These are phyloP conservation scores for Podarcis cretensis DNA, from an alignment of 2,113 vertebrate species.

Conservation along the genomic window DNA sequence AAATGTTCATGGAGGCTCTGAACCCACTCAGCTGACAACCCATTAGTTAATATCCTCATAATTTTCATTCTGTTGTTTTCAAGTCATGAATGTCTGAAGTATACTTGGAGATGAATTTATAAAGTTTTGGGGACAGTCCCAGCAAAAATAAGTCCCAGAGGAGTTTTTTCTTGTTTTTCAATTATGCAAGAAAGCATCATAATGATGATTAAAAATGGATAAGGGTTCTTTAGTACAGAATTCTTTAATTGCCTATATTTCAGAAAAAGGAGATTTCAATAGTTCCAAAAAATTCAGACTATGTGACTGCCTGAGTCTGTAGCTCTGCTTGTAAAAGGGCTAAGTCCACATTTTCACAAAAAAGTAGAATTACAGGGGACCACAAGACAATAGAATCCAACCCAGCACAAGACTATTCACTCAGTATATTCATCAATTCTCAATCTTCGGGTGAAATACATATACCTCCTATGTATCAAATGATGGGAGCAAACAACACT, in stretches of 20 bases:
- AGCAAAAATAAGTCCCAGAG: slow-evolving; percentile 49
- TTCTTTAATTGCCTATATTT: slow-evolving; percentile 16
- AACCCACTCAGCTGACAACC: background rate
- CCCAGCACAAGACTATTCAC: background rate
- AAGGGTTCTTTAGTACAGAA: slow-evolving; percentile 29
- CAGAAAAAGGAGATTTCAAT: background rate
- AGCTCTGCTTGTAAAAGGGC: background rate
- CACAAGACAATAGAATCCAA: background rate
- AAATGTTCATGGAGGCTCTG: background rate
- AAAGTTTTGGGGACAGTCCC: slow-evolving; percentile 47
- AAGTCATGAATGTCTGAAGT: background rate
- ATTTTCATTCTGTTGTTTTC: background rate
- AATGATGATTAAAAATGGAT: slow-evolving; percentile 31
- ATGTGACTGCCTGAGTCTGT: background rate
- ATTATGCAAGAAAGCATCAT: slow-evolving; percentile 29
- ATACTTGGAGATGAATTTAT: slow-evolving; percentile 24
- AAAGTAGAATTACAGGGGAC: background rate
- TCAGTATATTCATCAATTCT: background rate
- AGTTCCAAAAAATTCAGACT: background rate
- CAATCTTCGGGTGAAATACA: too few species aligned
- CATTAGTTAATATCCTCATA: slow-evolving; percentile 12
- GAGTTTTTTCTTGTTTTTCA: slow-evolving; percentile 1
- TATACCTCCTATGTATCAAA: background rate
- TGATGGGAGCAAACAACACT: background rate
- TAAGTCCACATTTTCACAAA: background rate